Conservation (phyloP, 2,888 invertebrate species). For the Drepanosiphum platanoidis region DNA sequence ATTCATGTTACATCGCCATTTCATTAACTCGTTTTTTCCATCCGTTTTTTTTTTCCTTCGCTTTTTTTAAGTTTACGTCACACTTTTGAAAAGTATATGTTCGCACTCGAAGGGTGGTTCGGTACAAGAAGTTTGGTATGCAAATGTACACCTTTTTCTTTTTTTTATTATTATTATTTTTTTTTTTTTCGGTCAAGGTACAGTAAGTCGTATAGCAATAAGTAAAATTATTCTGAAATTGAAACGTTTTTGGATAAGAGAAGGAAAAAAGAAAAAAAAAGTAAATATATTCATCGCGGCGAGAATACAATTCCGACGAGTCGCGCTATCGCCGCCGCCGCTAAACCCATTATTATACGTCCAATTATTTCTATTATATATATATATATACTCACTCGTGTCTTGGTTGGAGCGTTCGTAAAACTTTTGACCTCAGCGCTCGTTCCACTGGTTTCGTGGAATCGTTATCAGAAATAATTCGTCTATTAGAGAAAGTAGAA, state of each 20-base stretch:
- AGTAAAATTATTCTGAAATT: conserved; percentile 34
- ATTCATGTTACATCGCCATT: conserved; percentile 21
- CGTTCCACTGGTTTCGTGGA: background rate
- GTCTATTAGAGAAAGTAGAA: no score
- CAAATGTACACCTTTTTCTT: background rate
- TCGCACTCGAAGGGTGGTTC: conserved; percentile 15
- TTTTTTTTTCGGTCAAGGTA: conserved; percentile 17
- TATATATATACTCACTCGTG: no score
- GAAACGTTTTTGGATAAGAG: background rate
- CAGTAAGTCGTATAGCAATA: background rate
- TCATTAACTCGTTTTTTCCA: conserved; percentile 49
- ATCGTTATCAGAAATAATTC: no score
- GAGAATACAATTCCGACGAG: conserved; percentile 1
- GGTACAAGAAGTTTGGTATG: conserved; percentile 42
- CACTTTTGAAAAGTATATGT: conserved; percentile 25
- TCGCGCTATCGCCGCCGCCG: background rate
- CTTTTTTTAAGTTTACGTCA: background rate
- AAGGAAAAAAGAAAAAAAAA: background rate
- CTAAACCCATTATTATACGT: background rate
- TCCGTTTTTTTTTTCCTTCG: conserved; percentile 9
- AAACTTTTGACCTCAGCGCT: background rate
- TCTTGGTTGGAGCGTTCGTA: background rate
- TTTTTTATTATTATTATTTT: background rate
- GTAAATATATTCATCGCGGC: background rate
- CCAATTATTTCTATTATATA: conserved; percentile 24